Base-by-base conservation (phyloP, 2,888 invertebrate genomes). In the Seira sanloemensis region DNA sequence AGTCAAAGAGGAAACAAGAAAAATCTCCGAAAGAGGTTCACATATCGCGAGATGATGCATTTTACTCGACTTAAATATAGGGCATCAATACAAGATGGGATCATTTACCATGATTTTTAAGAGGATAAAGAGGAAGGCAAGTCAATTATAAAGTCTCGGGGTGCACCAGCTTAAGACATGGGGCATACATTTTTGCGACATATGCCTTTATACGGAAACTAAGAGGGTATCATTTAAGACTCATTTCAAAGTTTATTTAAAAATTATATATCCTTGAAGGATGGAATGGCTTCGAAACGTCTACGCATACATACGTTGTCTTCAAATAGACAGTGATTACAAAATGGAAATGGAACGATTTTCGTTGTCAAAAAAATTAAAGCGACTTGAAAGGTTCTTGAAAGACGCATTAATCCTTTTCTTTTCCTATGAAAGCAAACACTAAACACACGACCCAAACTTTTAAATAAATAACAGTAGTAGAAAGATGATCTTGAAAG, bases 131-230 rank as follows among this genome's bases (percentile, higher is more conserved):
- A 62, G n/a, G 67, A 78, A 69, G 26, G 58, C 69, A 68, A 26
- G 69, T 19, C 76, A 78, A 62, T 58, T 58, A 66, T 27, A 50
- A 19, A 19, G 24, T 80, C 27, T 23, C 73, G 50, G 54, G 67
- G n/a, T 27, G 72, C 46, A 65, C 46, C 68, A 50, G 58, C 77
- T 25, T 19, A 16, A 67, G 50, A 24, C n/a, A 5, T 54, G 19
- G 1, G 65, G 18, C 18, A 67, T 26, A 73, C 18, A 67, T 77
- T 80, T 82, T 82, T 82, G 76, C 75, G 77, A 76, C 72, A 77
- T 71, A 71, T 46, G 65, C 76, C 82, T 82, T 72, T 27, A 82
- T 71, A 82, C 76, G 82, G 82, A 77, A 82, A 82, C 69, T 69
- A 77, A 75, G 76, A 82, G 66, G 76, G 68, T 71, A 76, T 67